phyloP scores from a whole-genome alignment of 2,113 vertebrate genomes.

The Poeciliopsis turrubarensis region DNA sequence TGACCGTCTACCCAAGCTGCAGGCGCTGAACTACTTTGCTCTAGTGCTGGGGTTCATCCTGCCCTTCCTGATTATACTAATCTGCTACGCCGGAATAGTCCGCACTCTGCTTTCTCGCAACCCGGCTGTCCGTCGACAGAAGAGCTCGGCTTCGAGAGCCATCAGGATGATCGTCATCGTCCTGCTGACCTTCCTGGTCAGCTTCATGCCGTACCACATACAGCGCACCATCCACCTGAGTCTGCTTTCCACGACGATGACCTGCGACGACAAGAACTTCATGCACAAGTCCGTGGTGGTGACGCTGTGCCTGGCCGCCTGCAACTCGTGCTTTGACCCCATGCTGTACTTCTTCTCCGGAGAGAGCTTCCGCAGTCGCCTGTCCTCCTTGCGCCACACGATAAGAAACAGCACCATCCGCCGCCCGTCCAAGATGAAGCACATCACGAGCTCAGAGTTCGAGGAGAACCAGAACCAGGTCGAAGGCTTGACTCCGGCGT shows the following conservation, averaged over 20 bases:
- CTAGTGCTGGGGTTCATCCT: slow-evolving; percentile 86
- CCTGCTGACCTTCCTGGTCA: slow-evolving; percentile 87
- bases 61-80: slow-evolving; percentile 87
- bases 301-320: slow-evolving; percentile 89
- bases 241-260: slow-evolving; percentile 52
- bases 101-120: slow-evolving; percentile 83
- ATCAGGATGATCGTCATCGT: slow-evolving; percentile 94
- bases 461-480: slow-evolving; percentile 9
- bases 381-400: slow-evolving; percentile 81
- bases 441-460: not conserved
- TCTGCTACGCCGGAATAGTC: slow-evolving; percentile 92
- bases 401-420: rapidly evolving
- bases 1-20: slow-evolving; percentile 40
- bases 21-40: slow-evolving; percentile 86
- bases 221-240: slow-evolving; percentile 89
- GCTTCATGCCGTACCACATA: slow-evolving; percentile 94
- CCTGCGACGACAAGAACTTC: slow-evolving; percentile 65
- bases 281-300: slow-evolving; percentile 93
- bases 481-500: not conserved
- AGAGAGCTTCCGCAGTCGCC: slow-evolving; percentile 86
- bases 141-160: slow-evolving; percentile 79
- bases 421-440: not conserved
- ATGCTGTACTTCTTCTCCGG: slow-evolving; percentile 96
- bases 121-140: slow-evolving; percentile 72
- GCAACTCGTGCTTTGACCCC: slow-evolving; percentile 95